phyloP scores from a whole-genome alignment of 2,797 vertebrate species.

The Spinus pinus region DNA sequence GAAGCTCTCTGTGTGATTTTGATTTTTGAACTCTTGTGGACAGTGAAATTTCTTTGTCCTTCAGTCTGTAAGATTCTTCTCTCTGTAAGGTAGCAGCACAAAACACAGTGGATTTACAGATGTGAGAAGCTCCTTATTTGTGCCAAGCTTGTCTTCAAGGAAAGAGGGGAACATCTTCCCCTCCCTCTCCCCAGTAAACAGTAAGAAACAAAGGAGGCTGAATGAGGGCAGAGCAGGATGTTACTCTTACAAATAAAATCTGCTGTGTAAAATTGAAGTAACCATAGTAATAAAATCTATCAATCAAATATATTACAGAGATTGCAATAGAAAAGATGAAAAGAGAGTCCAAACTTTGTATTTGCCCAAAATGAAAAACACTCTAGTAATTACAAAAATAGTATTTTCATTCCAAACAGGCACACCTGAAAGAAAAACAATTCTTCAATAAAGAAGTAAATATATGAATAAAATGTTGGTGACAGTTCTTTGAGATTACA shows the following conservation, averaged over 20 bases:
- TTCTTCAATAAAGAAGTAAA: not conserved
- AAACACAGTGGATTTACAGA: not conserved
- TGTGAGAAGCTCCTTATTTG: not conserved
- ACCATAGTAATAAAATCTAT: slow-evolving; percentile 40
- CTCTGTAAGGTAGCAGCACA: not conserved
- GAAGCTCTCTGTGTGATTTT: not conserved
- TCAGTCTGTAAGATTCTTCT: not conserved
- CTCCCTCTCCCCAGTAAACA: not conserved
- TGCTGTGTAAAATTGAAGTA: not conserved
- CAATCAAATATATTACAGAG: slow-evolving; percentile 40
- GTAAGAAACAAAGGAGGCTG: slow-evolving; percentile 22
- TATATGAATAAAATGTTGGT: not conserved
- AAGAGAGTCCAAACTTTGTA: not conserved
- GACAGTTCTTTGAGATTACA: not conserved
- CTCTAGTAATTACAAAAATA: not conserved
- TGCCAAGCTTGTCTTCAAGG: not conserved
- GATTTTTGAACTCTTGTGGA: not conserved
- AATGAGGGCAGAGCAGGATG: not conserved
- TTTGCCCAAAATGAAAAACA: not conserved
- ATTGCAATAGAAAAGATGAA: not conserved
- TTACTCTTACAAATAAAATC: not conserved
- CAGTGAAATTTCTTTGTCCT: not conserved
- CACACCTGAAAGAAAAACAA: not conserved
- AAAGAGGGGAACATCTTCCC: not conserved
- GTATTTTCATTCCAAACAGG: slow-evolving; percentile 4